These are phyloP conservation scores for Drosophila santomea DNA, from an alignment of 1,140 invertebrate genomes.

Conservation along the genomic window DNA sequence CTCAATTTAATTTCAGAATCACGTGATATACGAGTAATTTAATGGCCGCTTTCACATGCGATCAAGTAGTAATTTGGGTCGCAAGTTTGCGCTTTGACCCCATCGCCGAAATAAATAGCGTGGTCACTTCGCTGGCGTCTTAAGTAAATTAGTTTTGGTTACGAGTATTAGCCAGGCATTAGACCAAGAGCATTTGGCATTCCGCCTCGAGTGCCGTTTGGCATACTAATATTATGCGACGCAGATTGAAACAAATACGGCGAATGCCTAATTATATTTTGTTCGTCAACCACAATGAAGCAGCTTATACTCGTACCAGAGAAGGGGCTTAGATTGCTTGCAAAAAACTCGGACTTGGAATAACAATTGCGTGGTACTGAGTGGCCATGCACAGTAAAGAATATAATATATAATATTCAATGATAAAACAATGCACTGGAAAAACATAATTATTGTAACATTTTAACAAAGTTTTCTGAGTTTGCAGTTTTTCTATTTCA, in stretches of 20 bases:
- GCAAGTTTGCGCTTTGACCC: constrained; percentile 2
- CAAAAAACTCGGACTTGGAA: constrained; percentile 21
- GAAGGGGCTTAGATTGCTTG: neutral
- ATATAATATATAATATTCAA: too few species aligned
- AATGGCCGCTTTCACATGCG: constrained; percentile 25
- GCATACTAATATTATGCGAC: constrained; percentile 47
- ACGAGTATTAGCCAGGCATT: constrained; percentile 38
- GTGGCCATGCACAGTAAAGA: too few species aligned
- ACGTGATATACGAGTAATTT: constrained; percentile 9
- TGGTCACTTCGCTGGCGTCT: constrained; percentile 61
- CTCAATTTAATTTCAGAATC: constrained; percentile 30
- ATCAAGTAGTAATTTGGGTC: constrained; percentile 54
- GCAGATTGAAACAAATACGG: constrained; percentile 61
- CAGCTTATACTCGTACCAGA: neutral
- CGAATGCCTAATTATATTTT: constrained; percentile 68
- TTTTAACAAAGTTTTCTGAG: neutral
- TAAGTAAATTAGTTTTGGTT: constrained; percentile 75
- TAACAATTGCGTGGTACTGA: constrained; percentile 9
- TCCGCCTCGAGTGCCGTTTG: constrained; percentile 4
- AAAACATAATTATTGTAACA: neutral
- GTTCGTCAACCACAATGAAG: constrained; percentile 37
- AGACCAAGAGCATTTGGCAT: constrained; percentile 22
- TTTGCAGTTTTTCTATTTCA: neutral
- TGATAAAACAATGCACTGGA: too few species aligned
- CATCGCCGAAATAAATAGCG: constrained; percentile 50